These are phyloP conservation scores for Magallana angulata DNA, from an alignment of 1,140 invertebrate genomes.

Conservation along the genomic window DNA sequence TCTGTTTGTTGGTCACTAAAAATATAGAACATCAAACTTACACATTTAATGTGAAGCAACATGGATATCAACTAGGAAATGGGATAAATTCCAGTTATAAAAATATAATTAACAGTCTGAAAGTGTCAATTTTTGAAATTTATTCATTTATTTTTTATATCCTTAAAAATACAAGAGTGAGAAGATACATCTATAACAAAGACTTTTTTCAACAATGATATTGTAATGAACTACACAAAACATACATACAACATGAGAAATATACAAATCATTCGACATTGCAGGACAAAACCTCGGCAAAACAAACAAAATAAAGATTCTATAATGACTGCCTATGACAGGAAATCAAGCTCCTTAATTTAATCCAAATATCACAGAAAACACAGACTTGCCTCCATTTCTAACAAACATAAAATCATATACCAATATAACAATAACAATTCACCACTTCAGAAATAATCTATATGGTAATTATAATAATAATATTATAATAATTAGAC, in stretches of 20 bases:
- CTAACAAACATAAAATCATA: slow-evolving; percentile 15
- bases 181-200: slow-evolving; percentile 32
- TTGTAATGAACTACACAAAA: neutral
- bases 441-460: slow-evolving; percentile 4
- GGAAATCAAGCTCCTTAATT: neutral
- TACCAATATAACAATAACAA: slow-evolving; percentile 18
- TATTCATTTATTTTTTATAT: neutral
- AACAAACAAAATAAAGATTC: slow-evolving; percentile 2
- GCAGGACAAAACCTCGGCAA: too few relatives aligned
- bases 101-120: too few relatives aligned
- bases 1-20: too few relatives aligned
- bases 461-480: neutral
- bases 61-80: too few relatives aligned
- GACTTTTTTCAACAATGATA: neutral
- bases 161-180: slow-evolving; percentile 24
- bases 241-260: slow-evolving; percentile 10
- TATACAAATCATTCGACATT: neutral
- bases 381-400: slow-evolving; percentile 1
- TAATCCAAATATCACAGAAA: slow-evolving; percentile 25
- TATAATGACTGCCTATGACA: slow-evolving; percentile 18
- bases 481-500: too few relatives aligned
- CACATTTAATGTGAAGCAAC: too few relatives aligned
- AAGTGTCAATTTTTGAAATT: too few relatives aligned
- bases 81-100: too few relatives aligned
- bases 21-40: too few relatives aligned